Evolutionary conservation across 2,113 vertebrate species (phyloP), one percentile per base, ranked within the genome.

Genomic region (Vanacampus margaritifer): DNA sequence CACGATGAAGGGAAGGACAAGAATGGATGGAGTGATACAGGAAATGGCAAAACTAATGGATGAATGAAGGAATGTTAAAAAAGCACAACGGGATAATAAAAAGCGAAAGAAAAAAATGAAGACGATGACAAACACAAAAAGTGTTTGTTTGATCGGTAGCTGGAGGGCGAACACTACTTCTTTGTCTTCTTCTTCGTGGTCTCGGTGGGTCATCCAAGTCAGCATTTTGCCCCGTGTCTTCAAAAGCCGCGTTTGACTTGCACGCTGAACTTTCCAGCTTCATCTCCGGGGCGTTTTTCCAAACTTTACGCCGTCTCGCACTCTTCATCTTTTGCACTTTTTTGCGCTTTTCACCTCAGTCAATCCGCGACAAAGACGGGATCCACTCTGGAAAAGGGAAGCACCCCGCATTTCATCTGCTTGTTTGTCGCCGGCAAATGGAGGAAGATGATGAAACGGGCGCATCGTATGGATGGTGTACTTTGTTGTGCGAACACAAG

Each of bases 401-500:
- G 46, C 68, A 69, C 70, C 68, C 74, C 75, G 74, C 26, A 41
- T 74, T 58, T 64, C 57, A 71, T 60, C 43, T n/a, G 19, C 26
- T 65, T 50, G 35, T 69, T 68, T 50, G 54, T 68, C 64, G 68
- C 35, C 24, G 36, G 50, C 45, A 71, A 28, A 46, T 69, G 72
- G 59, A 69, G 13, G 51, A 41, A 24, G 64, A 69, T 61, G 63
- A 79, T 85, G 75, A 72, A 85, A 84, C 70, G 76, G 57, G 64
- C 54, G 62, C 69, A n/a, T 64, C 51, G 66, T 77, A 45, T 62
- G 39, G 45, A 73, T 76, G 70, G 58, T 46, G 64, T 64, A 73
- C 74, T 87, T 81, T 76, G 78, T 73, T 78, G 68, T 78, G n/a
- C 69, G 53, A 19, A 73, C 75, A 68, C n/a, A 48, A 50, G 39